phyloP scores from a whole-genome alignment of 2,888 invertebrate species.

The Hololepta plana region DNA sequence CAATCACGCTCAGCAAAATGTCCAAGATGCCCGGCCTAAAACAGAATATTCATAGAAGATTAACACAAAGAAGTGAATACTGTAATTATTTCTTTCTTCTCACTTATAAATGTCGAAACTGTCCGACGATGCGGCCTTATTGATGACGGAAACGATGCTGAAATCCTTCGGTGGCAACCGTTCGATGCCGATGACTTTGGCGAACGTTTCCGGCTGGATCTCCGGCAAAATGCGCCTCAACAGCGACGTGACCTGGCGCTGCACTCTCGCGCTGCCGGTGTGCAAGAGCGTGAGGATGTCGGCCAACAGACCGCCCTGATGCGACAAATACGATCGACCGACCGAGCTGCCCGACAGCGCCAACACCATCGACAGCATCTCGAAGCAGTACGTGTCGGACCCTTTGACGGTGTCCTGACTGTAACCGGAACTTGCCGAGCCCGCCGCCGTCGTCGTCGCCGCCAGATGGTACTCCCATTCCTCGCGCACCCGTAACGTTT shows the following conservation, averaged over 20 bases:
- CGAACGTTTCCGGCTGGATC: conserved; percentile 69
- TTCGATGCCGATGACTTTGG: conserved; percentile 54
- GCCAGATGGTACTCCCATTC: conserved; percentile 69
- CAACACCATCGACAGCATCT: conserved; percentile 89
- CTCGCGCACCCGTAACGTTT: conserved; percentile 69
- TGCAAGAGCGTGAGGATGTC: conserved; percentile 78
- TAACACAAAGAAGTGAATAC: conserved; percentile 1
- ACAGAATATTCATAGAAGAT: background rate
- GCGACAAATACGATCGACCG: conserved; percentile 76
- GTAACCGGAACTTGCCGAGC: conserved; percentile 18
- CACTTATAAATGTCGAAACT: conserved; percentile 34
- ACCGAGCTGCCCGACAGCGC: conserved; percentile 86
- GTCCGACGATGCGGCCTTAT: conserved; percentile 26
- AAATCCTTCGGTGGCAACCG: conserved; percentile 57
- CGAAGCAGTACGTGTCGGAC: conserved; percentile 90
- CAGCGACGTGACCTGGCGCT: conserved; percentile 79
- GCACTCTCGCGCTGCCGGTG: conserved; percentile 87
- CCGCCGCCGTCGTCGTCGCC: conserved; percentile 24
- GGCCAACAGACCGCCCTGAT: conserved; percentile 67
- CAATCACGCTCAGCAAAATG: conserved; percentile 77
- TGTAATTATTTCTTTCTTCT: conserved; percentile 4
- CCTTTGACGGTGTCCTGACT: conserved; percentile 32
- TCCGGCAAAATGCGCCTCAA: conserved; percentile 77
- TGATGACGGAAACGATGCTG: conserved; percentile 46
- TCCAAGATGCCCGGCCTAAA: conserved; percentile 63